These are phyloP conservation scores for Leptodactylus fuscus DNA, from an alignment of 2,113 vertebrate genomes.

Conservation along the genomic window DNA sequence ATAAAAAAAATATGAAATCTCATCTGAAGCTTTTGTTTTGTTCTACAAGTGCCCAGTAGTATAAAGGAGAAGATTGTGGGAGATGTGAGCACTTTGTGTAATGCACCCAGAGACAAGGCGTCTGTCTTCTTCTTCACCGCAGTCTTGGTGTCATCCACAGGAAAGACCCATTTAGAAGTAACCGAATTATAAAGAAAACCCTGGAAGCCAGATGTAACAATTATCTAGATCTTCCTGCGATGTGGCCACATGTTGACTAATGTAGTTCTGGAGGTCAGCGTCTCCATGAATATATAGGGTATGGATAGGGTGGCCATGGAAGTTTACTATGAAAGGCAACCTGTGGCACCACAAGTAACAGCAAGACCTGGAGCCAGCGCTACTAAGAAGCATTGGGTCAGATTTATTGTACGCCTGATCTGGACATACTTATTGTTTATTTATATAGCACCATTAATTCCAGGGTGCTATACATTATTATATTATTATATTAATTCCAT, in stretches of 20 bases:
- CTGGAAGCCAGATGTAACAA: constrained; percentile 23
- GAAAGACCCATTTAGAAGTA: constrained; percentile 39
- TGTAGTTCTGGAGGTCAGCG: neutral
- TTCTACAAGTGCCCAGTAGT: no score
- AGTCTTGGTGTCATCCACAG: constrained; percentile 27
- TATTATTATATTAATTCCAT: no score
- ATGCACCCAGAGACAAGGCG: constrained; percentile 6
- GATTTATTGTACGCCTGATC: no score
- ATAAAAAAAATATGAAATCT: no score
- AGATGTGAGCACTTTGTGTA: neutral
- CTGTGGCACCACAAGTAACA: no score
- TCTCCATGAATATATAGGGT: neutral
- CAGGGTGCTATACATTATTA: no score
- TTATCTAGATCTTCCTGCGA: constrained; percentile 4
- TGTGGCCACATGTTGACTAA: neutral
- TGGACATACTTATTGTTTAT: no score
- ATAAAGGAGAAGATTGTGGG: neutral
- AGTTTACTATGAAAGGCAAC: no score
- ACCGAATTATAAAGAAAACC: constrained; percentile 10
- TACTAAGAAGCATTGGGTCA: no score
- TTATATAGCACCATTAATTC: no score
- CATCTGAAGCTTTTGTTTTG: no score
- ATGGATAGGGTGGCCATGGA: neutral
- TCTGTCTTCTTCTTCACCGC: neutral
- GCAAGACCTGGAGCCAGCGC: no score